Base-by-base conservation (phyloP, 2,888 invertebrate species). In the Cephalotes varians region DNA sequence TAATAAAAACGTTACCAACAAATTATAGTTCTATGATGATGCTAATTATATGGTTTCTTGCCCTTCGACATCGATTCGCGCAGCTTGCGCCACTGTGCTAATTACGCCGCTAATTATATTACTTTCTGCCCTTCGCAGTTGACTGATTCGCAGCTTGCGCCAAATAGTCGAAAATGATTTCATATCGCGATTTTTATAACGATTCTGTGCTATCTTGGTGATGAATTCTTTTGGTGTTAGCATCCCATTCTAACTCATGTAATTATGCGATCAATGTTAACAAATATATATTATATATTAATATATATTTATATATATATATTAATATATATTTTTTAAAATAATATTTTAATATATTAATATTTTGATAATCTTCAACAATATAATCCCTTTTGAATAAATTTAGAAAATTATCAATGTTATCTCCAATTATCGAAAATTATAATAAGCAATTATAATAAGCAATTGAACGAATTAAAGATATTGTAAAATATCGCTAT, bases 51-150 rank as follows among this genome's bases (percentile, higher is more conserved):
- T n/a, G 12, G 31, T 34, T 54, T 51, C 7, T 56, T 31, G 67
- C 77, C 77, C 67, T 47, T 60, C 76, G n/a, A 40, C n/a, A 60
- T 49, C 10, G 51, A 67, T 37, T 40, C n/a, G 25, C 10, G 56
- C n/a, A 1, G 44, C 77, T 79, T 79, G 77, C 77, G 56, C 77
- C 69, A 79, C 77, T 79, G 77, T 79, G 77, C 77, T 79, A 79
- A 79, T 79, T 79, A 79, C 5, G 69, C 69, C 86, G 83, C 85
- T 85, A 86, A 88, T 88, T 88, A 83, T 73, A 83, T 83, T 79
- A 85, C 76, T 88, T 89, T 85, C 64, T 71, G 81, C 56, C 47
- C 40, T 62, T 74, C 47, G 64, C 62, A 58, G 54, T 65, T 83
- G 56, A 79, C 28, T 69, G 44, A 56, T 44, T 56, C 49, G 44